Base-by-base conservation (phyloP, 2,113 vertebrate genomes). In the Channa argus region DNA sequence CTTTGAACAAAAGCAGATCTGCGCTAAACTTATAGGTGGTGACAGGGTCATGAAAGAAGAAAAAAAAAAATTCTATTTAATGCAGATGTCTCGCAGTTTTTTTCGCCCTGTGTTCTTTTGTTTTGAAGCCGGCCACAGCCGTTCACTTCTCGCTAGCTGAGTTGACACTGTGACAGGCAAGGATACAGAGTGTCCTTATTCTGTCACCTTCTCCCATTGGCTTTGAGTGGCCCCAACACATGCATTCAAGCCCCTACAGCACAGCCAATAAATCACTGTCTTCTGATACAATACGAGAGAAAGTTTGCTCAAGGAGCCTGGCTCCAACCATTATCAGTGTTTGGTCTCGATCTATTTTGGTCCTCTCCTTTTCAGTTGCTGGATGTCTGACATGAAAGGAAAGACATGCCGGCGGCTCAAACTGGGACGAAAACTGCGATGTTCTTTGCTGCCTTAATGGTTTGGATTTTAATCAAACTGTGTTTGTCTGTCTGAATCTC, bases 201-300 rank as follows among this genome's bases (percentile, higher is more conserved):
- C 92, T 94, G 92, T 95, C 94, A 91, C 82, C 86, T 69, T 69
- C 81, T 89, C 89, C 91, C 71, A 75, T 74, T 91, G 91, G 71
- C 80, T 91, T 82, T 85, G 76, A 93, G 83, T 90, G 83, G 77
- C 82, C 91, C 74, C 79, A 87, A 89, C 91, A 83, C 79, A 83
- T 65, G 68, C 90, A 86, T 88, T 88, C 74, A 82, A 79, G 69
- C 89, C 86, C 73, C 77, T 75, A 76, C 87, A 83, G 87, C 88
- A 80, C 84, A 82, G 77, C 88, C 89, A 91, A 93, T 94, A 94
- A 91, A 94, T 94, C 92, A 93, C 88, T 93, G 91, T 93, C 92
- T 72, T 79, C 74, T 73, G 71, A 74, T 78, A 84, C 86, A 89
- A 93, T 77, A 68, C 68, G 49, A 64, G 44, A 51, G 71, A 89